Evolutionary conservation across 2,113 vertebrate species (phyloP).

Genomic region (Motacilla tschutschensis): DNA sequence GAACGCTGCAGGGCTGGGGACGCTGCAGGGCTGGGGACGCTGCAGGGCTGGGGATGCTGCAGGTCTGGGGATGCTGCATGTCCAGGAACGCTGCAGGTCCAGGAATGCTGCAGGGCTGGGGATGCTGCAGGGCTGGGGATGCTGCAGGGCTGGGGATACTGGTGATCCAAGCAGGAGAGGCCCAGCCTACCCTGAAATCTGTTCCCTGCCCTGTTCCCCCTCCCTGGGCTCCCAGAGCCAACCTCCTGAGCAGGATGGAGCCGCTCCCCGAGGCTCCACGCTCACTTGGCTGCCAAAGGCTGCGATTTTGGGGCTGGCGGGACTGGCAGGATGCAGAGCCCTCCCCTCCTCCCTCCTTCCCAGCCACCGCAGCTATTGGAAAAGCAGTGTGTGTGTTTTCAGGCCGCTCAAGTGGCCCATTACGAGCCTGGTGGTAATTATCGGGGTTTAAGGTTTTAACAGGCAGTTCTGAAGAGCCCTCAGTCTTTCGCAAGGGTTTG

Average conservation of each 20-base stretch:
- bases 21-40: accelerated
- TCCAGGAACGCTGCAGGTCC: accelerated
- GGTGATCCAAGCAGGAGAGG: not conserved
- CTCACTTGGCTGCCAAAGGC: not conserved
- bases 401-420: not conserved
- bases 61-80: accelerated
- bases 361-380: not conserved
- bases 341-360: not conserved
- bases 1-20: accelerated
- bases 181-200: not conserved
- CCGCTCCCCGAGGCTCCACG: accelerated
- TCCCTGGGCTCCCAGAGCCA: not conserved
- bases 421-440: not conserved
- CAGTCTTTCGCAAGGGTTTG: not conserved
- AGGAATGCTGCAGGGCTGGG: accelerated
- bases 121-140: not conserved
- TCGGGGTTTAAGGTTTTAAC: not conserved
- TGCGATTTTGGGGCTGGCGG: accelerated
- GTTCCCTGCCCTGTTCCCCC: not conserved
- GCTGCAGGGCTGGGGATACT: accelerated
- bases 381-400: not conserved
- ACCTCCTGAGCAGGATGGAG: accelerated
- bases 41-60: accelerated
- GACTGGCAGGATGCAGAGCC: not conserved
- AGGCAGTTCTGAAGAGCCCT: not conserved